phyloP scores from a whole-genome alignment of 2,113 vertebrate species.

The Gavia stellata region DNA sequence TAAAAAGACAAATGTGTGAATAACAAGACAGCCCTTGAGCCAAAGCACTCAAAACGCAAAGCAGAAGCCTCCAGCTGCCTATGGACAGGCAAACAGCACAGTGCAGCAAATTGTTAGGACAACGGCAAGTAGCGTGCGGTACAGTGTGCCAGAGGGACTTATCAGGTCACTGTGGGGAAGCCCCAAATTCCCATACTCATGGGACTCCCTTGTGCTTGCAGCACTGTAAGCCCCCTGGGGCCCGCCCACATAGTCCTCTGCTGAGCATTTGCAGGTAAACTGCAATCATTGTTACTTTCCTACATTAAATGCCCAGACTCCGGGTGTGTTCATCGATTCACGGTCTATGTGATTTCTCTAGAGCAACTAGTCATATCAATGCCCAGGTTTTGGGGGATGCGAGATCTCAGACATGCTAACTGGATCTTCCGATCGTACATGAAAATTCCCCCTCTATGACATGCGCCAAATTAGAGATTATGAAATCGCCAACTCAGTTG shows the following conservation, averaged over 20 bases:
- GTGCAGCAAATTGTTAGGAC: neutral
- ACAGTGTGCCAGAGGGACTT: fast-evolving
- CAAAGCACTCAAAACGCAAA: neutral
- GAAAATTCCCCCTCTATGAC: neutral
- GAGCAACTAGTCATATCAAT: neutral
- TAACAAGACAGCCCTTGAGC: neutral
- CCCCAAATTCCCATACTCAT: neutral
- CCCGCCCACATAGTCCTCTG: neutral
- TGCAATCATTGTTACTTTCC: neutral
- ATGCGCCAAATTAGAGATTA: neutral
- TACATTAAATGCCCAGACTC: neutral
- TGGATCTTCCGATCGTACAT: fast-evolving
- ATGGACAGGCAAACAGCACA: neutral
- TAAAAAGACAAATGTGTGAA: neutral
- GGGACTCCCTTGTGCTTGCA: neutral
- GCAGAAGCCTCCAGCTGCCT: neutral
- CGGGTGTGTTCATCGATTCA: neutral
- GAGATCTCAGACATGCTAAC: neutral
- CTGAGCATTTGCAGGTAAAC: neutral
- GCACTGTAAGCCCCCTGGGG: neutral
- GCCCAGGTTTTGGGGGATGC: neutral
- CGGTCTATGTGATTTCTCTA: neutral
- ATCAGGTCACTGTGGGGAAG: neutral
- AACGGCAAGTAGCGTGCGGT: neutral
- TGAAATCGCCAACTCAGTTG: neutral